Evolutionary conservation across 2,113 vertebrate species (phyloP), one percentile per base, ranked within the genome.

Genomic region (Misgurnus mizolepis): DNA sequence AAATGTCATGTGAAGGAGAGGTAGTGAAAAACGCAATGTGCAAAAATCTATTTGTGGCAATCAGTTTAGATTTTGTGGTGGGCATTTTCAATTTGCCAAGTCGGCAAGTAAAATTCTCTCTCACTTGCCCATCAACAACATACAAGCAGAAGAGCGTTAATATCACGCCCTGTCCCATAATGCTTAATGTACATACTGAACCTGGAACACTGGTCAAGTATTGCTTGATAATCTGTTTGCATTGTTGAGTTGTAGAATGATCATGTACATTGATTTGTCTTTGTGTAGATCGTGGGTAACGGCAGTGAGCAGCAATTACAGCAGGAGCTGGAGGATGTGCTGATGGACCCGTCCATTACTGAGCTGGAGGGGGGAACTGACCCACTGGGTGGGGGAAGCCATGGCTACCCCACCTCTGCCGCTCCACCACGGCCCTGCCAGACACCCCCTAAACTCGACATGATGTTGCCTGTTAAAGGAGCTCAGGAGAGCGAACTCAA

Each of bases 251-350:
- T 18, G 55, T 18, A 7, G 55, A 18, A n/a, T 58, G 17, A 17
- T 77, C 34, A 67, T 60, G 75, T 39, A 58, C 4, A 69, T 27
- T 17, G 61, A 55, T 5, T 61, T 56, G 50, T 65, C 55, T 61
- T n/a, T 81, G 18, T 79, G 67, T 84, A 99, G 97, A 99, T 99
- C 80, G 94, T 98, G 89, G 97, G 98, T 73, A 98, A 99, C 95
- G 98, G 98, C 85, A 99, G 97, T 78, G 97, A 99, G 78, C 97
- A 98, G 92, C 95, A 99, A 91, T 94, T 99, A 72, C 96, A 94
- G 89, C 94, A 93, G 84, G 97, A 99, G 82, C 92, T 99, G 39
- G 98, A 97, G 75, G 98, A 99, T 87, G 94, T 99, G 83, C 94
- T 99, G 87, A 99, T 98, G 97, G 98, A 99, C 84, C 95, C 97